phyloP scores from a whole-genome alignment of 92 coral and sea anemone genomes.

The Zoanthus solanderi region DNA sequence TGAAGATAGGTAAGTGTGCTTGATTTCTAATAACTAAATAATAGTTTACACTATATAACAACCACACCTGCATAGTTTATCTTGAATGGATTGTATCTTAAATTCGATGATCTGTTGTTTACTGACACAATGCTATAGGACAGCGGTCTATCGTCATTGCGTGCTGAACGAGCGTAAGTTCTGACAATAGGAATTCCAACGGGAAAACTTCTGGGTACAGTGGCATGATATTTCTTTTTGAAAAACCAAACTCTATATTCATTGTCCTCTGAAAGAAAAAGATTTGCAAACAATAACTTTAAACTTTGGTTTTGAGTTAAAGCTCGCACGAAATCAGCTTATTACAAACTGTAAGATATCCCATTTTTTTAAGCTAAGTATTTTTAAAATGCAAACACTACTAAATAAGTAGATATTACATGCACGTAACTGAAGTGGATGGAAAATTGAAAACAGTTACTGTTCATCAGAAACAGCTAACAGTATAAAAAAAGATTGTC shows the following conservation, averaged over 20 bases:
- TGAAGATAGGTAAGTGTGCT: no score
- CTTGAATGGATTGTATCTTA: conserved; percentile 50
- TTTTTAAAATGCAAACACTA: no score
- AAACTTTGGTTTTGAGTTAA: no score
- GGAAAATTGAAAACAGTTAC: no score
- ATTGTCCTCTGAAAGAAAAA: conserved; percentile 52
- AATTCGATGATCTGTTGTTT: conserved; percentile 51
- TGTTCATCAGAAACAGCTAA: no score
- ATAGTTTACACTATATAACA: not conserved
- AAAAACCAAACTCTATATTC: conserved; percentile 65
- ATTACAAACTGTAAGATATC: no score
- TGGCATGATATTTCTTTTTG: conserved; percentile 65
- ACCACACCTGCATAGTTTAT: conserved; percentile 60
- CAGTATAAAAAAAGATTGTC: no score
- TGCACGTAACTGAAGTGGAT: no score
- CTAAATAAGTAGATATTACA: no score
- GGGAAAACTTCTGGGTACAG: conserved; percentile 60
- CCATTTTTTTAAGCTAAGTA: no score
- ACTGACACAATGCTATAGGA: conserved; percentile 68
- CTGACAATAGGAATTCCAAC: conserved; percentile 66
- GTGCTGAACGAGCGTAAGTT: conserved; percentile 64
- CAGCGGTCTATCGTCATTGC: conserved; percentile 55
- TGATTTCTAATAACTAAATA: not conserved
- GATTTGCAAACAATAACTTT: no score
- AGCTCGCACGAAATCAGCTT: no score